Evolutionary conservation across 2,113 vertebrate species (phyloP).

Genomic region (Oryzias melastigma): DNA sequence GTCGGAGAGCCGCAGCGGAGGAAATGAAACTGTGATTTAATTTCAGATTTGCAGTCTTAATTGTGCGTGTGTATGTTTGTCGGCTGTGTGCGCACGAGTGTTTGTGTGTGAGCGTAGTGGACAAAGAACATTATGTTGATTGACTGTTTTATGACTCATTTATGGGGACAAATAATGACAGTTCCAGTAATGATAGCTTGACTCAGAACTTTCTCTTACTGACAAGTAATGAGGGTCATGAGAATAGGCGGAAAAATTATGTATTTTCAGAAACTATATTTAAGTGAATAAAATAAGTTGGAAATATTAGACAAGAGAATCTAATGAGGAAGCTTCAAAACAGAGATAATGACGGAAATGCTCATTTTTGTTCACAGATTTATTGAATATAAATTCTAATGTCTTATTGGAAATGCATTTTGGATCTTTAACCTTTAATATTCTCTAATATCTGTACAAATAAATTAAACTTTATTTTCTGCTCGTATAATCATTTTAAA

Average conservation of each 20-base stretch:
- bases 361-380: no score
- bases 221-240: conserved; percentile 23
- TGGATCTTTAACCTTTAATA: no score
- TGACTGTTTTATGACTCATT: conserved; percentile 7
- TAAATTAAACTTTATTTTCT: no score
- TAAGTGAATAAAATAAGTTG: neutral
- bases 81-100: neutral
- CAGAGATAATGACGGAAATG: no score
- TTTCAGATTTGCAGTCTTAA: conserved; percentile 61
- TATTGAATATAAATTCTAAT: no score
- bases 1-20: conserved; percentile 26
- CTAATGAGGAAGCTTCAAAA: neutral
- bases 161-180: conserved; percentile 23
- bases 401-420: no score
- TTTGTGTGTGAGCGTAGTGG: neutral
- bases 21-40: conserved; percentile 64
- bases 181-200: conserved; percentile 12
- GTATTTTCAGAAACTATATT: neutral
- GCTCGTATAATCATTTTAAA: no score
- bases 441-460: no score
- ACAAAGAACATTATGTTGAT: conserved; percentile 4
- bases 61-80: conserved; percentile 23
- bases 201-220: conserved; percentile 37
- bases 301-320: no score
- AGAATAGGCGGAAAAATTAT: neutral